Evolutionary conservation across 23 tunicate genomes (phyloP).

Genomic region (Botrylloides violaceus): DNA sequence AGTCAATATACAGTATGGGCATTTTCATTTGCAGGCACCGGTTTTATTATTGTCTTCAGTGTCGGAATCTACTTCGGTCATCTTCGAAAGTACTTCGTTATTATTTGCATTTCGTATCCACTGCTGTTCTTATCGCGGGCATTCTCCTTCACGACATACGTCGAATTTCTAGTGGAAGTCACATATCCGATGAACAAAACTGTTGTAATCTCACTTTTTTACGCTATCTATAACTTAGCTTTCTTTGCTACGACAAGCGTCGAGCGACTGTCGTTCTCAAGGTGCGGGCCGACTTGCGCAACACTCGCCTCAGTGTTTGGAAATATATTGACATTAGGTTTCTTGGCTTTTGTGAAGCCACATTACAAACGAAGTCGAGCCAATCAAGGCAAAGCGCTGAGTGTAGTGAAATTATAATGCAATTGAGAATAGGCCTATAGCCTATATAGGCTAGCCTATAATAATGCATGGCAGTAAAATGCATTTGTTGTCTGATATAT

Average conservation of each 20-base stretch:
- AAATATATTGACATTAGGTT: not conserved
- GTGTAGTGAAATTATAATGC: no score
- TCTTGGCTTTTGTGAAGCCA: not conserved
- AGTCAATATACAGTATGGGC: no score
- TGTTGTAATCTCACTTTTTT: not conserved
- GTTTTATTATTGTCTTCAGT: not conserved
- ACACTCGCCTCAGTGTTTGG: not conserved
- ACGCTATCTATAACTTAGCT: not conserved
- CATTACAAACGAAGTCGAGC: no score
- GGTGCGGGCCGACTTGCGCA: not conserved
- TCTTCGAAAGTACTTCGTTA: not conserved
- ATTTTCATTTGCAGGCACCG: not conserved
- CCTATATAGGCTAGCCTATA: no score
- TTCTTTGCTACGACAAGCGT: not conserved
- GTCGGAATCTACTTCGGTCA: slow-evolving; percentile 9
- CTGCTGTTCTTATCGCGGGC: not conserved
- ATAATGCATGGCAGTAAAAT: no score
- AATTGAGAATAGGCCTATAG: no score
- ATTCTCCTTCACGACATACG: not conserved
- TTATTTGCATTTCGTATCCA: not conserved
- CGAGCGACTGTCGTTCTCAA: not conserved
- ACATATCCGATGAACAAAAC: slow-evolving; percentile 2
- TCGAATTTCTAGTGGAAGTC: slow-evolving; percentile 1
- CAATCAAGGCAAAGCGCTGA: no score
- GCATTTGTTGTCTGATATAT: no score